These are phyloP conservation scores for Scopus umbretta DNA, from an alignment of 2,113 vertebrate species.

Conservation along the genomic window DNA sequence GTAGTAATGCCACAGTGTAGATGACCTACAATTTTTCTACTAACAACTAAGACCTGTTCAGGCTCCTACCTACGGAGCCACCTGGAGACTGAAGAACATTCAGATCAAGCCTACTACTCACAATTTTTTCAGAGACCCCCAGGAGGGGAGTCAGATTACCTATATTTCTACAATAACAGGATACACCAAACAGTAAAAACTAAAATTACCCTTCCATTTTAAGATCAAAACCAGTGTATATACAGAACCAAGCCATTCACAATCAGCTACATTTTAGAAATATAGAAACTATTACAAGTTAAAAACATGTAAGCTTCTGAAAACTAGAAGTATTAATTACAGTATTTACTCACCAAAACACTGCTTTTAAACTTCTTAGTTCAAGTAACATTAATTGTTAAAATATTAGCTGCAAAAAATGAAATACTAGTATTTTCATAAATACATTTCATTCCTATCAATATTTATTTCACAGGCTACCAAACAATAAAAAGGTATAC, in stretches of 20 bases:
- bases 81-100: background rate
- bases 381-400: background rate
- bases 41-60: background rate
- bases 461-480: background rate
- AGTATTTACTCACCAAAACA: background rate
- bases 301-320: background rate
- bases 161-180: background rate
- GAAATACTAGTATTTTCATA: background rate
- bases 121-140: background rate
- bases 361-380: background rate
- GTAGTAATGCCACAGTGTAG: background rate
- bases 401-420: background rate
- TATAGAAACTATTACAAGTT: background rate
- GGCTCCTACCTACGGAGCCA: background rate
- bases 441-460: background rate
- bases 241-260: background rate
- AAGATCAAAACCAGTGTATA: background rate
- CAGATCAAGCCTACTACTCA: background rate
- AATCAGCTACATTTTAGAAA: background rate
- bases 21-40: conserved; percentile 27
- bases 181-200: background rate
- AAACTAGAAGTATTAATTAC: background rate
- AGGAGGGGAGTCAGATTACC: background rate
- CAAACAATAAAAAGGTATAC: background rate
- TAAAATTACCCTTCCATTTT: background rate